These are phyloP conservation scores for Pristiophorus japonicus DNA, from an alignment of 2,113 vertebrate genomes.

Conservation along the genomic window DNA sequence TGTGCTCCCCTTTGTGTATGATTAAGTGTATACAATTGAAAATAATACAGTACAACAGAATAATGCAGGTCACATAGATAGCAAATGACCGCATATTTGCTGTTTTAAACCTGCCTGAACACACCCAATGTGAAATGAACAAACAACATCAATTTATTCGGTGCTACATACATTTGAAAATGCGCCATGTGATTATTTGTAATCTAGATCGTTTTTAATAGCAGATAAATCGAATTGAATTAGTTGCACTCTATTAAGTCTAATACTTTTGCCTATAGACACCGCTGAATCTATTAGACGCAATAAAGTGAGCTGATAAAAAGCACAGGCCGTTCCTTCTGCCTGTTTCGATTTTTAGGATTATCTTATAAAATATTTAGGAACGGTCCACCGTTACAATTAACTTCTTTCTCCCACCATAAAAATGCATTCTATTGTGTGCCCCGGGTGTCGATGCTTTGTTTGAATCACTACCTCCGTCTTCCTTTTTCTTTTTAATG, in stretches of 20 bases:
- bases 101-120: background rate
- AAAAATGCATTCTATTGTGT: background rate
- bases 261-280: background rate
- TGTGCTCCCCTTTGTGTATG: too few relatives aligned
- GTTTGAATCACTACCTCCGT: background rate
- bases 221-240: background rate
- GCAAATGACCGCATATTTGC: background rate
- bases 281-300: background rate
- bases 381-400: background rate
- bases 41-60: background rate
- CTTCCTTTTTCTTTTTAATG: too few relatives aligned
- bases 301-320: background rate
- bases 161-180: background rate
- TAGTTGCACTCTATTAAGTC: background rate
- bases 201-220: background rate
- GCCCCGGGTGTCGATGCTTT: background rate
- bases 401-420: background rate
- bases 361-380: background rate
- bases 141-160: background rate
- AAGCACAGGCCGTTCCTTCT: background rate
- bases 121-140: background rate
- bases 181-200: too few relatives aligned
- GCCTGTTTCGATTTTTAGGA: background rate
- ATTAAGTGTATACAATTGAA: background rate
- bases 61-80: background rate